Percentiles rank a stretch among this genome's conserved stretches.
Conservation (phyloP, 2,113 vertebrate species). For the Maylandia zebra region DNA sequence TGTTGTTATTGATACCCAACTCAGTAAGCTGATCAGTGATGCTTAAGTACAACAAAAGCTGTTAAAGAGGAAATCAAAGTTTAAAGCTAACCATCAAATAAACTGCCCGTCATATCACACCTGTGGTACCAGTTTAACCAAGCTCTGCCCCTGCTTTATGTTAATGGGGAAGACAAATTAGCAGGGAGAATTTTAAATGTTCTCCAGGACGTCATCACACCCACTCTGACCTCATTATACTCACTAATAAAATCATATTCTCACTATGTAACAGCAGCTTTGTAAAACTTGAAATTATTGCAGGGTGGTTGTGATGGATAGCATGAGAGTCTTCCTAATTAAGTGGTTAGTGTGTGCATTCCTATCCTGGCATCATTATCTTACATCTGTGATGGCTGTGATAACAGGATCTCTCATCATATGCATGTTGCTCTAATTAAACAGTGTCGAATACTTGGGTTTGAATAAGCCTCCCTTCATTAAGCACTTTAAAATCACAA, state of each 20-base stretch:
- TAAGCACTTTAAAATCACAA: not conserved
- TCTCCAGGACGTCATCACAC: rapidly evolving
- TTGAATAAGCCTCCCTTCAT: not conserved
- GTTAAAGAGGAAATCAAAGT: not conserved
- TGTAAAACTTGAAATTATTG: not conserved
- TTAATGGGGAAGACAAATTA: not conserved
- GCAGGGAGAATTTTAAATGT: not conserved
- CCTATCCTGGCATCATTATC: not conserved
- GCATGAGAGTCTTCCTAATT: not conserved
- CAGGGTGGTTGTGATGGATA: not conserved
- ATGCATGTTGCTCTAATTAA: not conserved
- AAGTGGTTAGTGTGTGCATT: not conserved
- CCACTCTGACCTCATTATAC: not conserved
- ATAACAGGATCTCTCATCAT: not conserved
- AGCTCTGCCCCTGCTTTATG: no score
- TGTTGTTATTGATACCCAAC: not conserved
- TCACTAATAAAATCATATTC: not conserved
- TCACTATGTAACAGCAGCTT: not conserved
- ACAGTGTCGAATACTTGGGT: not conserved
- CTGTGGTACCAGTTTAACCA: not conserved
- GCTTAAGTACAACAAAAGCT: not conserved
- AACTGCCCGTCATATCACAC: not conserved
- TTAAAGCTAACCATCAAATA: not conserved
- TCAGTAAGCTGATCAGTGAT: not conserved
- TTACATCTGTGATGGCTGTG: not conserved